phyloP scores from a whole-genome alignment of 2,888 invertebrate species.

The Chymomyza fuscimana region DNA sequence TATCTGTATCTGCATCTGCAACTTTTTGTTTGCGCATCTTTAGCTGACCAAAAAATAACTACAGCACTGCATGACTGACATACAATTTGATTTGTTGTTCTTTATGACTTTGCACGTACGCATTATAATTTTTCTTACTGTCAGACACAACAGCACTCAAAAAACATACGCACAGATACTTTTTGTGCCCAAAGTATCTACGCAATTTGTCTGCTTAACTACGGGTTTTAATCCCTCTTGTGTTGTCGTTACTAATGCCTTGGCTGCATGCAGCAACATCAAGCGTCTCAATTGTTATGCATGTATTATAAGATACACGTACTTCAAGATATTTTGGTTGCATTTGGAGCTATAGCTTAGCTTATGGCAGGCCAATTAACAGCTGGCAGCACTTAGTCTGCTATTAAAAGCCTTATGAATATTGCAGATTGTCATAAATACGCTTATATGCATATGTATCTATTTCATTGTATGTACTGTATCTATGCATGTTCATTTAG shows the following conservation, averaged over 20 bases:
- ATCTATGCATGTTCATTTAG: background rate
- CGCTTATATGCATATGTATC: background rate
- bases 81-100: slow-evolving; percentile 19
- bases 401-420: background rate
- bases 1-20: slow-evolving; percentile 15
- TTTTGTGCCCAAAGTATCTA: background rate
- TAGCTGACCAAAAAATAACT: background rate
- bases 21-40: slow-evolving; percentile 10
- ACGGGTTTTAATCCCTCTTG: slow-evolving; percentile 1
- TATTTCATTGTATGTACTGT: background rate
- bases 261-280: slow-evolving; percentile 29
- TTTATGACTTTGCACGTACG: slow-evolving; percentile 64
- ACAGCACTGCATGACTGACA: background rate
- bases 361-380: slow-evolving; percentile 1
- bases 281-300: slow-evolving; percentile 1
- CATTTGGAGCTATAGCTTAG: slow-evolving; percentile 26
- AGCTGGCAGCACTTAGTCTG: background rate
- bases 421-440: background rate
- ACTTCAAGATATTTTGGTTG: slow-evolving; percentile 22
- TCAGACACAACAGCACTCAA: background rate
- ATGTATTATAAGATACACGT: background rate
- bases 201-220: background rate
- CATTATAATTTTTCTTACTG: slow-evolving; percentile 29
- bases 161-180: background rate
- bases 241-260: slow-evolving; percentile 36